Base-by-base conservation (phyloP, 2,888 invertebrate genomes). In the Aspidiotus rigidus region DNA sequence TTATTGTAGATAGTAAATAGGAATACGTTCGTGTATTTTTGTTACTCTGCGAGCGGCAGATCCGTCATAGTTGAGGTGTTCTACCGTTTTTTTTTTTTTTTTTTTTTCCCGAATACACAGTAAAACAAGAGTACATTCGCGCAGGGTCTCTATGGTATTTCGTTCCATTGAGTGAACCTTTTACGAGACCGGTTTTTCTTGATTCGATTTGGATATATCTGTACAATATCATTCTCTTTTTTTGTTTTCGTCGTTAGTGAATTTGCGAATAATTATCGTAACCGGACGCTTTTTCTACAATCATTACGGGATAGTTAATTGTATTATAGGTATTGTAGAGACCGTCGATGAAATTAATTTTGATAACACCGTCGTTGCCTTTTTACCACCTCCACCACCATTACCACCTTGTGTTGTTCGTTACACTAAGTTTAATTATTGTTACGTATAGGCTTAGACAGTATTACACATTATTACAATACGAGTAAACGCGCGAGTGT, bases 111-210 rank as follows among this genome's bases (percentile, higher is more conserved):
- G 28, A 28, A 28, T 28, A 28, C 28, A 28, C 28, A 28, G 28
- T 28, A 28, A 28, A 28, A 28, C 28, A 28, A 28, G 28, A 28
- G 28, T 28, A 28, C 28, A 28, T 28, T 28, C 28, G 28, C 28
- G 28, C 28, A 28, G 28, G 28, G 28, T 28, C 28, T 28, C 28
- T 28, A 28, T 28, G 28, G 28, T 28, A 28, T 28, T 28, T 49
- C 49, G 49, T 49, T 49, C 49, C 49, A 49, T 49, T 49, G 11
- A 49, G 49, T 49, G 49, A 49, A n/a, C 49, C 49, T n/a, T 49
- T 49, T n/a, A 49, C 49, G 10, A n/a, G 10, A 49, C 49, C 49
- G 49, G 49, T 49, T 49, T 49, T 49, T 28, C 28, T 28, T 28
- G 28, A 28, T 28, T 28, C 28, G 28, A 28, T 28, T 28, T 28